Conservation (phyloP, 1,140 invertebrate genomes). For the Drosophila arizonae region DNA sequence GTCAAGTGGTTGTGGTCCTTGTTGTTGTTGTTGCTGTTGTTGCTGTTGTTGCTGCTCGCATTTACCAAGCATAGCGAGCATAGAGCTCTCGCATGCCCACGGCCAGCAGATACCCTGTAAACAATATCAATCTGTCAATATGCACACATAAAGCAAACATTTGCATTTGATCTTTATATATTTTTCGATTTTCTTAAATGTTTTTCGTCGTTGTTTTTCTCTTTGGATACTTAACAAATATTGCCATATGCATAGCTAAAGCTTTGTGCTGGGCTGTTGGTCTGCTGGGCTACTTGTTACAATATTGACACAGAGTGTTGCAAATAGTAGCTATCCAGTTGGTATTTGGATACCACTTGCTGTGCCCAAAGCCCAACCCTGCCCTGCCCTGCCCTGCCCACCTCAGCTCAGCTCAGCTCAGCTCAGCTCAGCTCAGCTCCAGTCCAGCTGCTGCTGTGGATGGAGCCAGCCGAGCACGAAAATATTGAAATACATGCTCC, state of each 20-base stretch:
- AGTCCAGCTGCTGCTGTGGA: constrained; percentile 10
- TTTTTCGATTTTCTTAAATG: no score
- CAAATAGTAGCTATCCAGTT: neutral
- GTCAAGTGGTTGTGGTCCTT: constrained; percentile 34
- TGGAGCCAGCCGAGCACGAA: constrained; percentile 33
- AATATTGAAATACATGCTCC: constrained; percentile 52
- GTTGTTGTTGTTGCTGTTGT: neutral
- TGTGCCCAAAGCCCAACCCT: neutral
- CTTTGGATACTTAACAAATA: neutral
- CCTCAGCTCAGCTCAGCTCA: no score
- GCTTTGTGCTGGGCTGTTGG: no score
- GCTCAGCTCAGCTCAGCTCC: neutral
- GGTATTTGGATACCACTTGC: neutral
- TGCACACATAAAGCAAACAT: no score
- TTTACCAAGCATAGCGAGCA: no score
- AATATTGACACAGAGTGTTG: neutral
- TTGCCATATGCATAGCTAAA: no score
- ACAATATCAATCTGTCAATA: no score
- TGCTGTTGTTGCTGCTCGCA: no score
- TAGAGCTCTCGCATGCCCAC: neutral
- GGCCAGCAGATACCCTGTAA: constrained; percentile 10
- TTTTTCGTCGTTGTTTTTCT: no score
- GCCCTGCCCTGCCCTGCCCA: no score
- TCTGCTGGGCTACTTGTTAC: neutral
- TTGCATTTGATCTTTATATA: no score